Evolutionary conservation across 2,113 vertebrate species (phyloP).

Genomic region (Gallinago paraguaiae): DNA sequence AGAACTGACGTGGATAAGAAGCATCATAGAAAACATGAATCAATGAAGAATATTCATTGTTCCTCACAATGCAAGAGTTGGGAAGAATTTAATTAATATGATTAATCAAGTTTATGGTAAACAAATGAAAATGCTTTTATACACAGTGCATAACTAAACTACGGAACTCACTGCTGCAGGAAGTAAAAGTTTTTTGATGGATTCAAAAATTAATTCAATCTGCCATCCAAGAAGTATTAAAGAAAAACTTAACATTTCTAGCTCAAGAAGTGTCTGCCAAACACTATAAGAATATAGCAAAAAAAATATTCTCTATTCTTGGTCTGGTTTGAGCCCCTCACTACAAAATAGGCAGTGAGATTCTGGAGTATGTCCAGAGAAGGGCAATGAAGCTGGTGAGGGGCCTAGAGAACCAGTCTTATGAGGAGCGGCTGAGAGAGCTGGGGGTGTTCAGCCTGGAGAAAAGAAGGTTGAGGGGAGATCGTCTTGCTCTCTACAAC

Average conservation of each 20-base stretch:
- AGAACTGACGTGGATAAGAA: background rate
- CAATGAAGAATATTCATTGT: background rate
- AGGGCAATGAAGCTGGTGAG: background rate
- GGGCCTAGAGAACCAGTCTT: background rate
- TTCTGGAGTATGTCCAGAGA: background rate
- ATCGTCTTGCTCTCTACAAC: background rate
- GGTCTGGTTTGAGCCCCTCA: background rate
- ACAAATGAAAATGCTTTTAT: background rate
- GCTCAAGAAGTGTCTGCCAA: background rate
- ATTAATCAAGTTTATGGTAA: background rate
- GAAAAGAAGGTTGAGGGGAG: background rate
- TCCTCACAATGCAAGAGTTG: background rate
- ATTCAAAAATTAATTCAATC: background rate
- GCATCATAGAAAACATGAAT: accelerated
- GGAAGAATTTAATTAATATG: background rate
- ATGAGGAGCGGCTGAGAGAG: background rate
- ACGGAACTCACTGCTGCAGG: background rate
- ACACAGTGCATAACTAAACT: background rate
- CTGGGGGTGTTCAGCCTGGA: too few relatives aligned
- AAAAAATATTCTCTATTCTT: background rate
- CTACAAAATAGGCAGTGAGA: background rate
- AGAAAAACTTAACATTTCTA: background rate
- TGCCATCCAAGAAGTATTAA: background rate
- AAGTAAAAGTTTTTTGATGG: accelerated
- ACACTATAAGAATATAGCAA: background rate